Conservation (phyloP, 2,888 invertebrate species). For the Conops quadrifasciatus region DNA sequence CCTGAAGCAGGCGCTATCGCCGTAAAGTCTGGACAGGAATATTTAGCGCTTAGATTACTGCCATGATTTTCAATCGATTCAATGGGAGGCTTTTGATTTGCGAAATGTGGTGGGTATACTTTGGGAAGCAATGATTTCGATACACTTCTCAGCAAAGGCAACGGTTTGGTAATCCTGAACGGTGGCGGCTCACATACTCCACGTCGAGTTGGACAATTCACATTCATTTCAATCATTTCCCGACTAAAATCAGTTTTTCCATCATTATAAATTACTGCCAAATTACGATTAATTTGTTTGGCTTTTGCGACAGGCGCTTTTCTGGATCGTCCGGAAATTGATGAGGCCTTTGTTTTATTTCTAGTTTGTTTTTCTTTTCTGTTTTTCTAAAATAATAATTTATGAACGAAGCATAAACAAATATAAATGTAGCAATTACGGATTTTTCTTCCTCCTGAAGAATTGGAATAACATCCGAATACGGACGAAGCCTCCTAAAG, state of each 20-base stretch:
- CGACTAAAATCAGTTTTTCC: neutral
- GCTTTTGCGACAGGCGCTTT: neutral
- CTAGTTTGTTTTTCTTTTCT: neutral
- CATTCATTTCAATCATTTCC: conserved; percentile 8
- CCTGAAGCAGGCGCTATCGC: neutral
- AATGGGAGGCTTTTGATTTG: conserved; percentile 49
- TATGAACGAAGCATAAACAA: no score
- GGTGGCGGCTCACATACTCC: neutral
- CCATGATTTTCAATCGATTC: conserved; percentile 14
- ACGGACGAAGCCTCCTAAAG: no score
- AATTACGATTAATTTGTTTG: neutral
- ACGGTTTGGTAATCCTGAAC: neutral
- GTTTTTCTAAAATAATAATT: neutral
- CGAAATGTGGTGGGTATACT: conserved; percentile 54
- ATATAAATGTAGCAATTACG: no score
- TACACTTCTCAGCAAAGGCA: conserved; percentile 14
- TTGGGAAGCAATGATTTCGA: conserved; percentile 46
- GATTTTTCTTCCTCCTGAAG: no score
- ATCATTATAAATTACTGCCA: conserved; percentile 6
- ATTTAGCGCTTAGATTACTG: neutral
- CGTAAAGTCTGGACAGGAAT: no score
- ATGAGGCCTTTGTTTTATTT: neutral
- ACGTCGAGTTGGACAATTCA: conserved; percentile 2
- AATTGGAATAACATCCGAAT: no score
- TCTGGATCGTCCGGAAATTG: neutral